Percentiles rank a stretch among this genome's conserved stretches.
phyloP scores from a whole-genome alignment of 2,888 invertebrate genomes.

The Microctonus hyperodae region DNA sequence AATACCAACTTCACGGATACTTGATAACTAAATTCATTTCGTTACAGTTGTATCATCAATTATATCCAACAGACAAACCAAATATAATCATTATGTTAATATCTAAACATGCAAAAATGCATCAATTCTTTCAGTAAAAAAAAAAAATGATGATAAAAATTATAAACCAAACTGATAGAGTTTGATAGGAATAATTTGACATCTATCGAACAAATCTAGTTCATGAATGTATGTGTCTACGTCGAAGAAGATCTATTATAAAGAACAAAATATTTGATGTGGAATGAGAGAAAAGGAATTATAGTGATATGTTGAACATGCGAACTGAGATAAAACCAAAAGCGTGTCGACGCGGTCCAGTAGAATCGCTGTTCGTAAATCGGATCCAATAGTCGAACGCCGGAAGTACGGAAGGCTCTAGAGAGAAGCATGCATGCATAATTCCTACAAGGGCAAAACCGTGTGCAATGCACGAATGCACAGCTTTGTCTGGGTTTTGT shows the following conservation, averaged over 20 bases:
- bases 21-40: slow-evolving; percentile 54
- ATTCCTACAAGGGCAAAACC: slow-evolving; percentile 40
- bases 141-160: background rate
- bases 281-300: slow-evolving; percentile 4
- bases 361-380: slow-evolving; percentile 36
- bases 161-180: background rate
- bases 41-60: slow-evolving; percentile 48
- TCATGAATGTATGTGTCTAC: background rate
- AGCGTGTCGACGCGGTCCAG: slow-evolving; percentile 44
- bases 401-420: slow-evolving; percentile 41
- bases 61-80: slow-evolving; percentile 37
- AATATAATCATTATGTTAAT: background rate
- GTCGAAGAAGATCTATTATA: background rate
- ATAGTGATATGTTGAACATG: background rate
- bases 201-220: background rate
- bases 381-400: slow-evolving; percentile 35
- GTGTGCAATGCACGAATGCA: slow-evolving; percentile 27
- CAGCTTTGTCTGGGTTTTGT: slow-evolving; percentile 25
- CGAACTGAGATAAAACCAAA: slow-evolving; percentile 45
- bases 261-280: slow-evolving; percentile 1
- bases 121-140: too few relatives aligned
- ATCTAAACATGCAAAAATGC: background rate
- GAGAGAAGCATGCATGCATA: slow-evolving; percentile 46
- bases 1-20: slow-evolving; percentile 54
- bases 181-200: background rate